phyloP scores from a whole-genome alignment of 2,888 invertebrate genomes.

The Julus scandinavius region DNA sequence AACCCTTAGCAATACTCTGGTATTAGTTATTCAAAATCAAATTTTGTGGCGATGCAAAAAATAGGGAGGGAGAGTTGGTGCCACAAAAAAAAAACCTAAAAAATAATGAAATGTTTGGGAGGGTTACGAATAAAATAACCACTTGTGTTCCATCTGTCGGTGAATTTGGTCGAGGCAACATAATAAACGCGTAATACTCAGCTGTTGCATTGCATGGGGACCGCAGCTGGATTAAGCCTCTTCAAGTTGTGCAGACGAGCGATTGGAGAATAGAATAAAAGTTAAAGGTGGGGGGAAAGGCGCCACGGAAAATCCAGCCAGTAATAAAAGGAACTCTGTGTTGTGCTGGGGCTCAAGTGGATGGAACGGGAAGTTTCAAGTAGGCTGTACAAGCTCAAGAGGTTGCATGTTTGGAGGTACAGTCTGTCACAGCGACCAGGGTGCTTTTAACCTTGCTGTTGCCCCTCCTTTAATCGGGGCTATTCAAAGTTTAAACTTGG shows the following conservation, averaged over 20 bases:
- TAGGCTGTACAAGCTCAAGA: constrained; percentile 13
- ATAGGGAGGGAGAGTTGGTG: background rate
- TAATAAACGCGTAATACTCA: constrained; percentile 39
- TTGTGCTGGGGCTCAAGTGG: constrained; percentile 49
- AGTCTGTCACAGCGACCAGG: constrained; percentile 4
- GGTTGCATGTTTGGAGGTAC: constrained; percentile 26
- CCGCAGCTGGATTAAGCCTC: constrained; percentile 48
- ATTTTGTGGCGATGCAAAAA: background rate
- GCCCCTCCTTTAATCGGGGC: constrained; percentile 36
- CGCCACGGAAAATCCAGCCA: constrained; percentile 13
- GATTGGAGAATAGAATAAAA: constrained; percentile 28
- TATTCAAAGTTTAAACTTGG: background rate
- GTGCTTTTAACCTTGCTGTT: constrained; percentile 18
- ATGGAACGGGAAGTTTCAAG: constrained; percentile 46
- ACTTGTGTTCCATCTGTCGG: constrained; percentile 50
- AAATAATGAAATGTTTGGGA: constrained; percentile 4
- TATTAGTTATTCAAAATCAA: background rate
- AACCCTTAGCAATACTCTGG: background rate
- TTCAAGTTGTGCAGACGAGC: constrained; percentile 50
- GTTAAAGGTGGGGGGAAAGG: background rate
- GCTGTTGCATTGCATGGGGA: constrained; percentile 45
- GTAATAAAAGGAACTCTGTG: constrained; percentile 39
- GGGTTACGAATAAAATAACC: constrained; percentile 37
- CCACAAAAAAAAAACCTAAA: background rate
- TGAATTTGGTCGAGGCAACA: constrained; percentile 23